Evolutionary conservation across 1,140 invertebrate species (phyloP), one percentile per base, ranked within the genome.

Genomic region (Helicoverpa armigera): DNA sequence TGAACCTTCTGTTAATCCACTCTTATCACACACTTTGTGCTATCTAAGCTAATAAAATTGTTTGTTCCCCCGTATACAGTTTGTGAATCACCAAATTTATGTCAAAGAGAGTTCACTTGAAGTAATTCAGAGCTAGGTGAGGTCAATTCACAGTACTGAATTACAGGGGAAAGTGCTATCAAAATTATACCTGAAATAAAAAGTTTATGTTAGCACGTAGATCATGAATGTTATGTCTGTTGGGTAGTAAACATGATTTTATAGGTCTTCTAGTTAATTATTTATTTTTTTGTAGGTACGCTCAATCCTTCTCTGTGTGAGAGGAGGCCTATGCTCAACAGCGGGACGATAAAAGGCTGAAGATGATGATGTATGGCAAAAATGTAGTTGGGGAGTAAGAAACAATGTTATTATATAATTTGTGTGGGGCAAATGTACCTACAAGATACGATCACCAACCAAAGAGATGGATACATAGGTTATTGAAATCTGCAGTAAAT

Each of bases 1-100:
- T 67, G 35, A 2, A 23, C 7, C 63, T 67, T 67, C 43, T 67
- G 0, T 18, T 0, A 50, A 4, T 1, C 16, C 10, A 18, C n/a
- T 13, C 9, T 16, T 35, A n/a, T 67, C 18, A n/a, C 11, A 67
- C 16, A 50, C 16, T 60, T 50, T 54, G 67, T 29, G 48, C 50
- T 70, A 70, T 54, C 67, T 70, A 53, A 70, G 67, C 67, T 70
- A 70, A 70, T 70, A 70, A 70, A 70, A 70, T 70, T 70, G 67
- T 70, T 70, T 70, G 67, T 70, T 70, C 50, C 67, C 56, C 67
- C 18, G 48, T 70, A 70, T 51, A 70, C 67, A 70, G 67, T 70
- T 54, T 70, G 67, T 50, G 67, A 70, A 70, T 70, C 54, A 70
- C 67, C 67, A 54, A 70, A 70, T 70, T 70, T 70, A 70, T 70